Evolutionary conservation across 2,888 invertebrate species (phyloP).

Genomic region (Endomychus coccineus): DNA sequence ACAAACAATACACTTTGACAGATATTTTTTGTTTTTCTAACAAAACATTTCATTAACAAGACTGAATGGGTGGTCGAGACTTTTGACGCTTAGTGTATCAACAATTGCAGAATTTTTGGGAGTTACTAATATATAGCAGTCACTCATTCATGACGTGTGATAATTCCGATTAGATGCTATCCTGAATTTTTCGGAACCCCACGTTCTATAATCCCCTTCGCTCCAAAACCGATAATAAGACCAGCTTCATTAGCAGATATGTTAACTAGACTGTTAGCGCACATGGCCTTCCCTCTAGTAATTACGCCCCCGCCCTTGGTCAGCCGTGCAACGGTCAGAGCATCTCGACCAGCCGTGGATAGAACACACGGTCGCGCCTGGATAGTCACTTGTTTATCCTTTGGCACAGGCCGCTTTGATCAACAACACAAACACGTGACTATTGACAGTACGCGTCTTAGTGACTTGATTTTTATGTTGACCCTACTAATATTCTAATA

Average conservation of each 20-base stretch:
- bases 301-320: constrained; percentile 43
- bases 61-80: too few relatives aligned
- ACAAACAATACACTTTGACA: too few relatives aligned
- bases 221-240: background rate
- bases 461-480: constrained; percentile 9
- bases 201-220: constrained; percentile 23
- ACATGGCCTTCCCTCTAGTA: constrained; percentile 36
- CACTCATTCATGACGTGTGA: too few relatives aligned
- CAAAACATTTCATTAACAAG: too few relatives aligned
- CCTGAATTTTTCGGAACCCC: constrained; percentile 7
- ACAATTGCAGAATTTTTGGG: too few relatives aligned
- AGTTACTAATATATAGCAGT: too few relatives aligned
- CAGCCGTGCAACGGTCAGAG: constrained; percentile 44
- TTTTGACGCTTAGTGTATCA: too few relatives aligned
- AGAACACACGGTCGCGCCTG: constrained; percentile 33
- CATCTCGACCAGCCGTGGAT: constrained; percentile 43
- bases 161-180: too few relatives aligned
- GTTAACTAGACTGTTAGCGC: constrained; percentile 42
- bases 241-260: constrained; percentile 37
- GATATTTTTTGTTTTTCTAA: too few relatives aligned
- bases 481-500: too few relatives aligned
- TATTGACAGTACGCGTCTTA: constrained; percentile 18
- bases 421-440: constrained; percentile 30
- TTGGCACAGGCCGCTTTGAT: constrained; percentile 20
- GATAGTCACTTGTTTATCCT: constrained; percentile 13